phyloP scores from a whole-genome alignment of 2,888 invertebrate genomes.

The Sesia apiformis region DNA sequence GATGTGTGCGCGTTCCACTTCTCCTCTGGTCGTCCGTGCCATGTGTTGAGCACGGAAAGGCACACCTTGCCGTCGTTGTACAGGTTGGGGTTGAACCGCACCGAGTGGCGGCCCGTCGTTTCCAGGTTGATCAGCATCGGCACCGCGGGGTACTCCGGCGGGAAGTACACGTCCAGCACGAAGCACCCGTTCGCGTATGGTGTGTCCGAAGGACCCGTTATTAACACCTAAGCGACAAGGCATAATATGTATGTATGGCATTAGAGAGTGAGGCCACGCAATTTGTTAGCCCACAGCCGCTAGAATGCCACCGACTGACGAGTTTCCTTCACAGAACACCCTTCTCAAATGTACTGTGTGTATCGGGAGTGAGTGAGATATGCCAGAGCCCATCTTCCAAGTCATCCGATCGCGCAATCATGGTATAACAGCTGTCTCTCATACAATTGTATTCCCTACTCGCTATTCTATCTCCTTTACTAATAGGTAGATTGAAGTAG shows the following conservation, averaged over 20 bases:
- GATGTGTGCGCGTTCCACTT: constrained; percentile 98
- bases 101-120: constrained; percentile 90
- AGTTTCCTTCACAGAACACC: no score
- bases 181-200: constrained; percentile 95
- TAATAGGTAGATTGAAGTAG: no score
- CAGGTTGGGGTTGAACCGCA: constrained; percentile 94
- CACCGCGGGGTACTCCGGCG: constrained; percentile 85
- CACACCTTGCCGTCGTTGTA: constrained; percentile 96
- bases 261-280: no score
- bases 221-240: constrained; percentile 78
- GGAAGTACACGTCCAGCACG: constrained; percentile 93
- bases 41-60: constrained; percentile 95
- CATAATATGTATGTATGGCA: background rate
- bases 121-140: constrained; percentile 94
- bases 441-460: no score
- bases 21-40: constrained; percentile 97
- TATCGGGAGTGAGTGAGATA: no score
- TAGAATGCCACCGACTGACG: no score
- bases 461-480: no score
- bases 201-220: constrained; percentile 93
- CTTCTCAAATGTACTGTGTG: no score
- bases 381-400: no score
- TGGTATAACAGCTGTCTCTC: no score
- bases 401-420: no score
- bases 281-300: no score